These are phyloP conservation scores for Acleris holmiana DNA, from an alignment of 2,888 invertebrate species.

Conservation along the genomic window DNA sequence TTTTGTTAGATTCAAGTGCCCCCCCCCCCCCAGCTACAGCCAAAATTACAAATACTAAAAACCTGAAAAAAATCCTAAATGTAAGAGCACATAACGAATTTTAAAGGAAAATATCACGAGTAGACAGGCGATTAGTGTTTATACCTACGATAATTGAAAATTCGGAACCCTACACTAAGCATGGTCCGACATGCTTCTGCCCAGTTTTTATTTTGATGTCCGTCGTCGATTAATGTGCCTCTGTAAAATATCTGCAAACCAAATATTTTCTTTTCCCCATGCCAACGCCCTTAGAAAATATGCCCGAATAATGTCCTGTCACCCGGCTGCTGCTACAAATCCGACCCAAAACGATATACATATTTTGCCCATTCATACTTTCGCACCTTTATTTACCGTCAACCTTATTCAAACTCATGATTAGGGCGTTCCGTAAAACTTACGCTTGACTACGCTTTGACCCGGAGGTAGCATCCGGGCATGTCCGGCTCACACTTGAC, in stretches of 20 bases:
- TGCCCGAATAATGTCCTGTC: constrained; percentile 30
- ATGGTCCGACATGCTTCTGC: too few species aligned
- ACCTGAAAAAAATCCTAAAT: too few species aligned
- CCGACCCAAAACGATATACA: constrained; percentile 35
- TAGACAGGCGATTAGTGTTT: too few species aligned
- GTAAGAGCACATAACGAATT: too few species aligned
- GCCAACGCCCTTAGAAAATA: constrained; percentile 25
- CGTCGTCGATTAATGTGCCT: constrained; percentile 1
- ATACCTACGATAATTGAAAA: too few species aligned
- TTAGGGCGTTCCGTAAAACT: constrained; percentile 26
- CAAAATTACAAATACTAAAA: too few species aligned
- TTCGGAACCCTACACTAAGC: too few species aligned
- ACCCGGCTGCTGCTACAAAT: constrained; percentile 34
- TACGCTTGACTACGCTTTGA: constrained; percentile 28
- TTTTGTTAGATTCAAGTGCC: too few species aligned
- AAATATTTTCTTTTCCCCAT: constrained; percentile 17
- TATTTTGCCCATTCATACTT: constrained; percentile 37
- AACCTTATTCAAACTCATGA: constrained; percentile 37
- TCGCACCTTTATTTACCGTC: constrained; percentile 36
- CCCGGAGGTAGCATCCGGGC: constrained; percentile 15
- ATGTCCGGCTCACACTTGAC: constrained; percentile 26
- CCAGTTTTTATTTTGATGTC: too few species aligned
- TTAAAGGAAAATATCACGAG: too few species aligned
- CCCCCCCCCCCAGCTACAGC: too few species aligned
- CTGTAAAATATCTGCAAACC: constrained; percentile 1